phyloP scores from a whole-genome alignment of 1,140 invertebrate genomes.

The Penaeus vannamei region DNA sequence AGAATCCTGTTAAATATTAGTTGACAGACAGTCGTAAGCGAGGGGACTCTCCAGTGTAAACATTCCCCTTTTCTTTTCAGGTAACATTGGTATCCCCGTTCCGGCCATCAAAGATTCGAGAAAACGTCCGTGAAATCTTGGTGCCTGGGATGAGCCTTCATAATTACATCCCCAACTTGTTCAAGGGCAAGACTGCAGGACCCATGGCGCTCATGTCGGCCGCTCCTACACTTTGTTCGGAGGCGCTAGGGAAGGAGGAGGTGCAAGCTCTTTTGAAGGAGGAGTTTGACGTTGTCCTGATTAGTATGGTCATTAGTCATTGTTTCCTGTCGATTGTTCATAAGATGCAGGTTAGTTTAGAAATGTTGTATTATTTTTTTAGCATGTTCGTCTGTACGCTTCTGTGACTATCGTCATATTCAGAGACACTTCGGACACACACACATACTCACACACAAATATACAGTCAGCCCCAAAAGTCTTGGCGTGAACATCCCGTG shows the following conservation, averaged over 20 bases:
- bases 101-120: constrained; percentile 22
- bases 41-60: neutral
- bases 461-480: no score
- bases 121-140: constrained; percentile 31
- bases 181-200: neutral
- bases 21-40: neutral
- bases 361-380: no score
- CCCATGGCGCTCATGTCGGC: neutral
- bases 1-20: neutral
- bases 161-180: constrained; percentile 9
- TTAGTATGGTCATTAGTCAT: constrained; percentile 8
- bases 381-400: no score
- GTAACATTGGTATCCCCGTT: constrained; percentile 44
- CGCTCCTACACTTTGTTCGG: neutral
- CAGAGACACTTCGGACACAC: no score
- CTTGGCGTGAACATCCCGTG: no score
- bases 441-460: no score
- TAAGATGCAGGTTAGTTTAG: constrained; percentile 44
- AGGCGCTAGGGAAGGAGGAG: constrained; percentile 19
- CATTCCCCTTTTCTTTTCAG: neutral
- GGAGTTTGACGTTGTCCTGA: constrained; percentile 38
- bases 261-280: constrained; percentile 50
- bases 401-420: no score
- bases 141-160: constrained; percentile 6
- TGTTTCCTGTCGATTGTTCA: constrained; percentile 44